A percentile compares a stretch with the other conserved stretches of the same genome.
Conservation (phyloP, 2,797 vertebrate genomes). For the Lerista edwardsae region DNA sequence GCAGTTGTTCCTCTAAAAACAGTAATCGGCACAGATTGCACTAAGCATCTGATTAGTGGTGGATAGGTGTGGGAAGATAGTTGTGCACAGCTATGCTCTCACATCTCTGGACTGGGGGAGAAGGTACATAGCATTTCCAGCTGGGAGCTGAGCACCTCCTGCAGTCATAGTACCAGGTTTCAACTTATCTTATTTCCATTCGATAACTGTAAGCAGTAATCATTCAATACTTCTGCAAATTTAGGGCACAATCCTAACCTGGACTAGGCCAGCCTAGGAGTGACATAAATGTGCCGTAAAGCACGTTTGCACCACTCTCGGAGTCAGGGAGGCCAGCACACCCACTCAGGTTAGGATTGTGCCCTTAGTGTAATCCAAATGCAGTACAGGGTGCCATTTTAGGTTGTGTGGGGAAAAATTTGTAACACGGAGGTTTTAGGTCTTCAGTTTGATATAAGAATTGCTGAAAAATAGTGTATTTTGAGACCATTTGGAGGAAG, state of each 20-base stretch:
- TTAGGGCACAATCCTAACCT: too few relatives aligned
- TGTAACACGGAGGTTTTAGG: background rate
- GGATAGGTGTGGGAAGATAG: background rate
- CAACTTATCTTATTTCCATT: conserved; percentile 40
- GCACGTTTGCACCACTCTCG: too few relatives aligned
- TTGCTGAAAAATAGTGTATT: background rate
- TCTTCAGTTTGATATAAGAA: background rate
- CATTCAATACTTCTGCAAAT: background rate
- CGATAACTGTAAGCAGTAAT: background rate
- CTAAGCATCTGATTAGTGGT: background rate
- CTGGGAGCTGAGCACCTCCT: conserved; percentile 17
- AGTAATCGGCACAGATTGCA: background rate
- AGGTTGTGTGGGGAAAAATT: background rate
- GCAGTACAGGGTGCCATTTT: background rate
- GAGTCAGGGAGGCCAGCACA: too few relatives aligned
- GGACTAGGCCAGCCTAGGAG: too few relatives aligned
- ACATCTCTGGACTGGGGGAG: background rate
- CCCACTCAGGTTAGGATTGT: too few relatives aligned
- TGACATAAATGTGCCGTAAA: too few relatives aligned
- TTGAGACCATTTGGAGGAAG: background rate
- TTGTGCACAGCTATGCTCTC: background rate
- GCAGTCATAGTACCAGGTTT: conserved; percentile 41
- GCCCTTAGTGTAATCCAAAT: conserved; percentile 50
- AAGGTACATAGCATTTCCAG: background rate
- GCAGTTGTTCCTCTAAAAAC: background rate